Percentiles rank a stretch among this genome's conserved stretches.
phyloP scores from a whole-genome alignment of 2,888 invertebrate genomes.

The Pecten maximus region DNA sequence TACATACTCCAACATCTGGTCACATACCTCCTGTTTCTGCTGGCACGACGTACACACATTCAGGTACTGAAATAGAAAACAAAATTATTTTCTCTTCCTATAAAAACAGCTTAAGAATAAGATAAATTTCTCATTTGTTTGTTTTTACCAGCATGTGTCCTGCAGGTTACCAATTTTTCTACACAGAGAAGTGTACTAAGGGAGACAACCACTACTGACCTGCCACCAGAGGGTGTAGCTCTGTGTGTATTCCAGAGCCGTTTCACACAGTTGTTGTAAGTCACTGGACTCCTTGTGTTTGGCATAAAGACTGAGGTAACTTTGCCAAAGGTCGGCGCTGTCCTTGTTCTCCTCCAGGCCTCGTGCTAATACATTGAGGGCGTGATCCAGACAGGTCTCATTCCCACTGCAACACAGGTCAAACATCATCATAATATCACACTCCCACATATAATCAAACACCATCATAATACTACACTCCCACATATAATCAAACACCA shows the following conservation, averaged over 20 bases:
- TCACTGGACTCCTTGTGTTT: slow-evolving; percentile 71
- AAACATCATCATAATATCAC: too few relatives aligned
- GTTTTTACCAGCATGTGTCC: not conserved
- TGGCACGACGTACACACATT: slow-evolving; percentile 62
- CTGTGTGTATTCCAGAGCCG: slow-evolving; percentile 79
- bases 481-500: too few relatives aligned
- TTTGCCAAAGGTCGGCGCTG: slow-evolving; percentile 78
- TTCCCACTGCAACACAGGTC: not conserved
- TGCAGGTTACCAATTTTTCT: too few relatives aligned
- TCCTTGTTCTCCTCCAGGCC: slow-evolving; percentile 79
- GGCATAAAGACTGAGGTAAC: slow-evolving; percentile 78
- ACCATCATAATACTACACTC: too few relatives aligned
- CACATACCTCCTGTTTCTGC: slow-evolving; percentile 70
- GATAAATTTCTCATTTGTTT: not conserved
- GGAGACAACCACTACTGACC: slow-evolving; percentile 66
- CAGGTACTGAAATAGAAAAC: slow-evolving; percentile 54
- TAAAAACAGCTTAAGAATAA: too few relatives aligned
- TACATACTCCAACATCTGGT: slow-evolving; percentile 68
- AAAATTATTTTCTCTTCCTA: too few relatives aligned
- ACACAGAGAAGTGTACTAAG: not conserved
- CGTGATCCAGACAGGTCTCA: slow-evolving; percentile 74
- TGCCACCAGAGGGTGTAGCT: slow-evolving; percentile 80
- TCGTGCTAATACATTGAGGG: slow-evolving; percentile 80
- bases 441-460: too few relatives aligned
- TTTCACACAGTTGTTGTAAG: slow-evolving; percentile 76